Evolutionary conservation across 2,797 vertebrate genomes (phyloP).

Genomic region (Chelidonichthys spinosus): DNA sequence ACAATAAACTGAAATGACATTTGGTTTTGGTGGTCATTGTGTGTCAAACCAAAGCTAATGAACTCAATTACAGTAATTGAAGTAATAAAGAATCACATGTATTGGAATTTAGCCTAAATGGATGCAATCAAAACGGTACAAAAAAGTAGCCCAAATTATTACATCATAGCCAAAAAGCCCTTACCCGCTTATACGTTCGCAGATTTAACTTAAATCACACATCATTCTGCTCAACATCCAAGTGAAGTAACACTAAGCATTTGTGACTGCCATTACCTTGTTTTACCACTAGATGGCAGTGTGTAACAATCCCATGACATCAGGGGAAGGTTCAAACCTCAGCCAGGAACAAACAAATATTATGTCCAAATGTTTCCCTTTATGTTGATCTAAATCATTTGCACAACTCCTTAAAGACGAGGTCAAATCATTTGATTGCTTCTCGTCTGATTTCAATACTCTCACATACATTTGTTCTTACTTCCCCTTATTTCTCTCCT

Average conservation of each 20-base stretch:
- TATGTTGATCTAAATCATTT: background rate
- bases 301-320: conserved; percentile 63
- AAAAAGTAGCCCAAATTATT: background rate
- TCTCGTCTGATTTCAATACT: background rate
- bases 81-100: too few species aligned
- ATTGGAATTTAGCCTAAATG: background rate
- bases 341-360: background rate
- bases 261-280: conserved; percentile 12
- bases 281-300: conserved; percentile 79
- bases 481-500: background rate
- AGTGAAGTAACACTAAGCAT: background rate
- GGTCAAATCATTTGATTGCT: background rate
- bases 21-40: too few species aligned
- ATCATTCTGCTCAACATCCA: background rate
- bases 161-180: background rate
- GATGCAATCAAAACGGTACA: background rate
- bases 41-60: too few species aligned
- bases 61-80: too few species aligned
- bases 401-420: background rate
- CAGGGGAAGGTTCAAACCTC: conserved; percentile 7
- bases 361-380: conserved; percentile 1
- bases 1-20: too few species aligned
- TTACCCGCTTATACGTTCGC: background rate
- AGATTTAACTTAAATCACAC: background rate
- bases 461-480: background rate